These are phyloP conservation scores for Dipodomys ordii DNA, from an alignment of 2,113 vertebrate genomes.

Conservation along the genomic window DNA sequence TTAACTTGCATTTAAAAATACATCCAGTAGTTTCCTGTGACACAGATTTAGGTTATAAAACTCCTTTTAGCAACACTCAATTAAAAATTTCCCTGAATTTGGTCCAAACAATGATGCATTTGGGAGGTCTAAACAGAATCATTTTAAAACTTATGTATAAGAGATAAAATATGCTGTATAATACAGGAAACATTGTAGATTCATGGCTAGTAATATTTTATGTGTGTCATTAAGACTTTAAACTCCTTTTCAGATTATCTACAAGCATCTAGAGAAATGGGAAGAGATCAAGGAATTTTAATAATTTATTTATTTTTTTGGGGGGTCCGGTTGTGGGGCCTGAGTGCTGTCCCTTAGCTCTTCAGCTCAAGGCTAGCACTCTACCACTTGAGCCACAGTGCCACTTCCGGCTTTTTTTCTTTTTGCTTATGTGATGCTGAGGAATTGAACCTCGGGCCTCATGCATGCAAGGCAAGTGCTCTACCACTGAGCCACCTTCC, in stretches of 20 bases:
- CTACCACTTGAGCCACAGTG: too few species aligned
- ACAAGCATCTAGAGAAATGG: not conserved
- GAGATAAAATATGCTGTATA: not conserved
- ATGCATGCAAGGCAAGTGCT: too few species aligned
- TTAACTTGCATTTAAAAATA: conserved; percentile 55
- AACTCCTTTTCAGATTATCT: not conserved
- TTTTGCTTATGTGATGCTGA: too few species aligned
- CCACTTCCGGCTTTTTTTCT: too few species aligned
- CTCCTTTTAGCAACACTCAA: not conserved
- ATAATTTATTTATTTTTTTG: not conserved
- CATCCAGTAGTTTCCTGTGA: conserved; percentile 8
- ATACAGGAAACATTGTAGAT: not conserved
- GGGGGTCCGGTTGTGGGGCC: too few species aligned
- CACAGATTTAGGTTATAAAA: conserved; percentile 49
- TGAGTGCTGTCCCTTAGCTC: too few species aligned
- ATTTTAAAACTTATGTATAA: not conserved
- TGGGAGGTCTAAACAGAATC: conserved; percentile 34
- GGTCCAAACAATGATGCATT: not conserved
- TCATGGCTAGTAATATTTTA: not conserved
- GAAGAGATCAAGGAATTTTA: conserved; percentile 12
- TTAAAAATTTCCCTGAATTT: not conserved
- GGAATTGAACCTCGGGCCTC: too few species aligned
- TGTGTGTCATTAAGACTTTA: not conserved
- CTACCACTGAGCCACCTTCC: too few species aligned
- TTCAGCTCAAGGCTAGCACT: too few species aligned